These are phyloP conservation scores for Zygothrica quintamaculata DNA, from an alignment of 2,888 invertebrate species.

Conservation along the genomic window DNA sequence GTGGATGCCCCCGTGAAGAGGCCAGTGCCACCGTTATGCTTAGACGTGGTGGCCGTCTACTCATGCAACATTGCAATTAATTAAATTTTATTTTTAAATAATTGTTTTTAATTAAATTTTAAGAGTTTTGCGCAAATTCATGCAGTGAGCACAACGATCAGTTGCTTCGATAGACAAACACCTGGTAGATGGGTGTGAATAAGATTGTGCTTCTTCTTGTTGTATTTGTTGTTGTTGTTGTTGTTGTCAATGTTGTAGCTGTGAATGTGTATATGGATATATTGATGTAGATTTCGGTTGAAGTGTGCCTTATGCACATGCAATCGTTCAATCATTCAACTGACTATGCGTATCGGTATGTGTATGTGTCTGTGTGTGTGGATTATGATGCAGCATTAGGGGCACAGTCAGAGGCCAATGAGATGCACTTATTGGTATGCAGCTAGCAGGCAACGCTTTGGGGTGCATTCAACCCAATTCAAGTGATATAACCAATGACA, in stretches of 20 bases:
- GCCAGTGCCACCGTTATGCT: slow-evolving; percentile 74
- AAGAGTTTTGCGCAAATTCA: slow-evolving; percentile 70
- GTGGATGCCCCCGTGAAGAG: slow-evolving; percentile 71
- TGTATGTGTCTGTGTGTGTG: slow-evolving; percentile 16
- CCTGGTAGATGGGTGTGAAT: background rate
- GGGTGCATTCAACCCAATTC: slow-evolving; percentile 66
- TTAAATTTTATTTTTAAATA: slow-evolving; percentile 78
- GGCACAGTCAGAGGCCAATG: slow-evolving; percentile 66
- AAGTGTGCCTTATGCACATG: slow-evolving; percentile 63
- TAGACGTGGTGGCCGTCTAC: slow-evolving; percentile 49
- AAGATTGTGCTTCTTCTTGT: too few species aligned
- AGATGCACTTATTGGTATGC: slow-evolving; percentile 48
- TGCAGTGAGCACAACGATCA: slow-evolving; percentile 58
- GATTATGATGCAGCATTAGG: slow-evolving; percentile 42
- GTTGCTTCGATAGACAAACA: slow-evolving; percentile 27
- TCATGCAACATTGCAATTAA: slow-evolving; percentile 78
- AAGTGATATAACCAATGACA: slow-evolving; percentile 73
- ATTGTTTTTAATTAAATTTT: slow-evolving; percentile 77
- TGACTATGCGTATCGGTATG: slow-evolving; percentile 21
- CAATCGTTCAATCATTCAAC: slow-evolving; percentile 70
- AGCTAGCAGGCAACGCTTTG: slow-evolving; percentile 14
- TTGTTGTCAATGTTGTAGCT: too few species aligned
- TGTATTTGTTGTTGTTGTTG: too few species aligned
- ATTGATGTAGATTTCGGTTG: slow-evolving; percentile 14
- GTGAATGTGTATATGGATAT: slow-evolving; percentile 19